Percentiles rank a stretch among this genome's conserved stretches.
phyloP scores from a whole-genome alignment of 2,888 invertebrate species.

The Acanthosepion lycidas region DNA sequence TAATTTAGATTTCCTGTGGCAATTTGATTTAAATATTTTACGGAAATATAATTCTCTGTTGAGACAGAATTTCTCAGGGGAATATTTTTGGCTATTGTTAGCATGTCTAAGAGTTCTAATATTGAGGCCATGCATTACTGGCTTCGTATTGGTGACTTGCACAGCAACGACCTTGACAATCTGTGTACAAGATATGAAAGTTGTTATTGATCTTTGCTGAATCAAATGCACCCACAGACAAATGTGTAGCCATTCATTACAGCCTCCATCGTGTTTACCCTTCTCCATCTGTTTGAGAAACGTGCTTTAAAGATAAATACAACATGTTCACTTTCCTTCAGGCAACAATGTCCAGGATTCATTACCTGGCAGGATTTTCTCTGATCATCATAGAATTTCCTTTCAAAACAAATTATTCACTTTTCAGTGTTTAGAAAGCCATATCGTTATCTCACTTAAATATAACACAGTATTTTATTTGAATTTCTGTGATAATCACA shows the following conservation, averaged over 20 bases:
- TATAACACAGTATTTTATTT: not conserved
- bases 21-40: too few relatives aligned
- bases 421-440: not conserved
- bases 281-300: not conserved
- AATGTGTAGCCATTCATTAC: not conserved
- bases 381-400: not conserved
- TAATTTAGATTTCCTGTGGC: too few relatives aligned
- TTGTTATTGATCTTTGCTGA: not conserved
- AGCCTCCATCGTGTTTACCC: not conserved
- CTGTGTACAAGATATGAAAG: not conserved
- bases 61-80: too few relatives aligned
- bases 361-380: not conserved
- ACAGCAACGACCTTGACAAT: not conserved
- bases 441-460: not conserved
- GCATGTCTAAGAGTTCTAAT: not conserved
- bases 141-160: not conserved
- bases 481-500: not conserved
- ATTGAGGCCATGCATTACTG: not conserved
- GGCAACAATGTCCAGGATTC: not conserved
- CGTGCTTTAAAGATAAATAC: conserved; percentile 20
- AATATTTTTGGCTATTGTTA: not conserved
- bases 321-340: not conserved
- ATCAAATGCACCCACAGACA: not conserved
- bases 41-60: too few relatives aligned
- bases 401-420: not conserved